Evolutionary conservation across 2,888 invertebrate genomes (phyloP), one percentile per base, ranked within the genome.

Genomic region (Neoaliturus tenellus): DNA sequence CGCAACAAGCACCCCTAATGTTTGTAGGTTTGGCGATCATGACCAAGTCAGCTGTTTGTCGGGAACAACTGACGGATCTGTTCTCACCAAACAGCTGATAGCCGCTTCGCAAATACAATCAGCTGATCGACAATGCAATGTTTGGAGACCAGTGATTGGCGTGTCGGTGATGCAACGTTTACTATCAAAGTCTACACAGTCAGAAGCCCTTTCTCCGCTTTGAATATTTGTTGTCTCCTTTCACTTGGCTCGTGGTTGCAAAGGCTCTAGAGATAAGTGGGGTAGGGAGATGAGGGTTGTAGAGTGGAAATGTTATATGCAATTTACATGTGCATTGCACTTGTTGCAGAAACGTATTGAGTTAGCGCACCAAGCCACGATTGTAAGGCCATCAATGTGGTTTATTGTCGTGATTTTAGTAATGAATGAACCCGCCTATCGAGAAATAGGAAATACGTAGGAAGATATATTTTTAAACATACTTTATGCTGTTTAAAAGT

Each of bases 1-100:
- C 51, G 51, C 23, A 20, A 51, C 20, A 14, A 17, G 51, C 20
- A 51, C 51, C 51, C 23, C 51, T 39, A 20, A 14, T 71, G 71
- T 71, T 35, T 33, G 10, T 31, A 69, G 33, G 35, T 69, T 71
- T 71, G 71, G 71, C 71, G 71, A 71, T 71, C 71, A 71, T 71
- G 35, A 67, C 35, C 28, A 31, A 39, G 35, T 20, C 69, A 33
- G 35, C 48, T 71, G 39, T 39, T 71, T 71, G 71, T 14, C 71
- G 39, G 71, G 71, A 71, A 71, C 71, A 71, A 17, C 1, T 41
- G 23, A 2, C 23, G 17, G 39, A 0, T 23, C 12, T 23, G 35
- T 71, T 71, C 71, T 41, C 71, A 71, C 35, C 20, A 39, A 48
- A 31, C 69, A n/a, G 71, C 39, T n/a, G 23, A 39, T 39, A 35